Conservation (phyloP, 2,888 invertebrate genomes). For the Ceramica pisi region DNA sequence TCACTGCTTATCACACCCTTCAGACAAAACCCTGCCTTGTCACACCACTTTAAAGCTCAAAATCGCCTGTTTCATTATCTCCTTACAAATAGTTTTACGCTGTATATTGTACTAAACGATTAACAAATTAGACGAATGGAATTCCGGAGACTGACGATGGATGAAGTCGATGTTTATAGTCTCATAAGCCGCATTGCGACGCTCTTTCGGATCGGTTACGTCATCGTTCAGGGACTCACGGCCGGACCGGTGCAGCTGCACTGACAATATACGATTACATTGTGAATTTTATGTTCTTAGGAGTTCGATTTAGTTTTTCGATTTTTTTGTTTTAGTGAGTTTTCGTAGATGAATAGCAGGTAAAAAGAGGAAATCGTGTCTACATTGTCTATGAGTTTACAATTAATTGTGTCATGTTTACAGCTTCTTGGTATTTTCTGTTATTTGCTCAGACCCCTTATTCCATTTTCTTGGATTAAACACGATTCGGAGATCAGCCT, state of each 20-base stretch:
- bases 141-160: conserved; percentile 38
- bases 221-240: conserved; percentile 27
- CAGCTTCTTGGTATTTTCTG: too few species aligned
- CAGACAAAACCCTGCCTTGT: conserved; percentile 49
- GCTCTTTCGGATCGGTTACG: conserved; percentile 42
- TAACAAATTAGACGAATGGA: conserved; percentile 64
- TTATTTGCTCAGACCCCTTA: too few species aligned
- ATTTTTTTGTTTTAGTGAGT: neutral
- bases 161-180: conserved; percentile 45
- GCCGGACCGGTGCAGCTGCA: conserved; percentile 16
- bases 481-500: too few species aligned
- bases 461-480: too few species aligned
- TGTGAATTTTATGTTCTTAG: conserved; percentile 12
- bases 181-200: conserved; percentile 58
- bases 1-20: conserved; percentile 27
- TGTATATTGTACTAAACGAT: conserved; percentile 61
- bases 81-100: conserved; percentile 57
- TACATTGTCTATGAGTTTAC: too few species aligned
- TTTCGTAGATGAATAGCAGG: neutral
- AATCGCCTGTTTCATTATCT: conserved; percentile 15
- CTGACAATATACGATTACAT: conserved; percentile 18
- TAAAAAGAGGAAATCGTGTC: too few species aligned
- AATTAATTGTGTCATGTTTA: too few species aligned
- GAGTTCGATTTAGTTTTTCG: neutral
- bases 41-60: neutral